A percentile compares a stretch with the other conserved stretches of the same genome.
Evolutionary conservation across 2,888 invertebrate genomes (phyloP).

Genomic region (Ormyrus thymus): DNA sequence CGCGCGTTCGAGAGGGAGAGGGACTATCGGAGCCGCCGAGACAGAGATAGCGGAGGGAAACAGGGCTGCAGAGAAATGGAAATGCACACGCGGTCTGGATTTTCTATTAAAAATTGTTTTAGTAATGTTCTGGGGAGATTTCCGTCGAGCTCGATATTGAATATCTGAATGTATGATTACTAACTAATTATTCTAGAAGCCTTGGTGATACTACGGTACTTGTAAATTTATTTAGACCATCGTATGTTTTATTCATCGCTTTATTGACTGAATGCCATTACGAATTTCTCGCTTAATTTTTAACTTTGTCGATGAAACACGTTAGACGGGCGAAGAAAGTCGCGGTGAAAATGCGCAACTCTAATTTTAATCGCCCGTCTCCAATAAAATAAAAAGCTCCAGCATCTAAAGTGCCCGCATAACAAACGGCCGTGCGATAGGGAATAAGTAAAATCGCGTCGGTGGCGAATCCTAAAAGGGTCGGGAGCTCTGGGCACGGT

Average conservation of each 20-base stretch:
- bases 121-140: background rate
- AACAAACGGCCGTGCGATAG: too few relatives aligned
- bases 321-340: background rate
- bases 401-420: too few relatives aligned
- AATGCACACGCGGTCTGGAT: conserved; percentile 1
- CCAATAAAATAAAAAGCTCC: too few relatives aligned
- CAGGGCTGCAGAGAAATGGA: conserved; percentile 31
- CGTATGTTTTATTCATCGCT: too few relatives aligned
- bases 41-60: conserved; percentile 33
- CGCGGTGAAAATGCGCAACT: too few relatives aligned
- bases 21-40: background rate
- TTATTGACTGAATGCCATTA: too few relatives aligned
- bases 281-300: too few relatives aligned
- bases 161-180: background rate
- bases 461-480: conserved; percentile 51
- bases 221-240: too few relatives aligned
- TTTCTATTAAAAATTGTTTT: conserved; percentile 40
- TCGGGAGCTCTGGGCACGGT: conserved; percentile 65
- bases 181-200: too few relatives aligned
- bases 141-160: background rate
- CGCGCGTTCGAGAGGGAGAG: background rate
- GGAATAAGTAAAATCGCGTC: background rate
- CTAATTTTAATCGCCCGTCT: too few relatives aligned
- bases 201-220: too few relatives aligned
- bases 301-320: too few relatives aligned